Evolutionary conservation across 1,140 invertebrate species (phyloP).

Genomic region (Luehdorfia chinensis): DNA sequence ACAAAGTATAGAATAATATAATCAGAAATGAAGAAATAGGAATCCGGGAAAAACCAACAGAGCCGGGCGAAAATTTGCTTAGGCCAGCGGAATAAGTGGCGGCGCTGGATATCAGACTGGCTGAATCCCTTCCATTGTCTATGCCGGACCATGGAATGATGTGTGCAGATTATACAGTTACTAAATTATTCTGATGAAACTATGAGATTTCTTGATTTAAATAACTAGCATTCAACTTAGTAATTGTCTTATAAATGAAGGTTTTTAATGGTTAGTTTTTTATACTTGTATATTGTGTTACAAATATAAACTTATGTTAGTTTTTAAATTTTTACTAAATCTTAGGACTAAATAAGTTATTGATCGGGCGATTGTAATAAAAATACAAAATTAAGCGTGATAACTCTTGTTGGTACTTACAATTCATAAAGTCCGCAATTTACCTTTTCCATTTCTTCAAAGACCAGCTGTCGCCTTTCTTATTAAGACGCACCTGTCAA

Average conservation of each 20-base stretch:
- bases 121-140: slow-evolving; percentile 19
- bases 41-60: slow-evolving; percentile 74
- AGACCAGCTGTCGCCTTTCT: slow-evolving; percentile 61
- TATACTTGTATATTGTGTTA: no score
- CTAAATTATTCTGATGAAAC: not conserved
- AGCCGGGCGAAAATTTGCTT: slow-evolving; percentile 71
- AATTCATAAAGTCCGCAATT: slow-evolving; percentile 69
- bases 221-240: no score
- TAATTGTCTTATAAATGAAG: no score
- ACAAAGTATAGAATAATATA: slow-evolving; percentile 76
- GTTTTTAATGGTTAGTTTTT: no score
- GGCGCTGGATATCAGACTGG: slow-evolving; percentile 49
- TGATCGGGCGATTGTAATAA: no score
- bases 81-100: slow-evolving; percentile 72
- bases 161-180: not conserved
- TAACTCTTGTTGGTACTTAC: slow-evolving; percentile 37
- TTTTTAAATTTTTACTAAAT: no score
- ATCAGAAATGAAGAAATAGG: slow-evolving; percentile 76
- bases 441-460: slow-evolving; percentile 67
- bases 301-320: no score
- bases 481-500: slow-evolving; percentile 77
- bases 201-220: no score
- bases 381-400: slow-evolving; percentile 28
- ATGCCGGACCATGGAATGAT: no score
- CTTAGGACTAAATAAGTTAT: no score